phyloP scores from a whole-genome alignment of 2,888 invertebrate genomes.

The Chrysina gloriosa region DNA sequence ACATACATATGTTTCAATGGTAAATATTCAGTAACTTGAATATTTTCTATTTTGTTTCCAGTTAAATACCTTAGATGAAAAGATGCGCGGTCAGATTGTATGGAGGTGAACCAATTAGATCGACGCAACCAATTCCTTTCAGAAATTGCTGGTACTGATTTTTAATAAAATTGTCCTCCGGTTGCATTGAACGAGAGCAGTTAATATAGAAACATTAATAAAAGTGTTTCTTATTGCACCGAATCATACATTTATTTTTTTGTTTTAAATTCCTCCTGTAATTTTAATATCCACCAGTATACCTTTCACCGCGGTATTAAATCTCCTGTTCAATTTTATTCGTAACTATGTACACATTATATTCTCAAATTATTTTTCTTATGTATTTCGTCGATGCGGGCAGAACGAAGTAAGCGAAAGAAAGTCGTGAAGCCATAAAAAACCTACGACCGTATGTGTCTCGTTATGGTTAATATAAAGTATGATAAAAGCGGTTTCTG shows the following conservation, averaged over 20 bases:
- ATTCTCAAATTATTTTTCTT: no score
- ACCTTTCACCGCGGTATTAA: no score
- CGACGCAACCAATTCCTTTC: no score
- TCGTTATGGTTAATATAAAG: constrained; percentile 55
- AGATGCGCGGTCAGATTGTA: background rate
- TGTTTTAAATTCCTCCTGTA: no score
- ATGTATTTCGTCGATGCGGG: background rate
- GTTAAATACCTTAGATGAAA: background rate
- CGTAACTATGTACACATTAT: background rate
- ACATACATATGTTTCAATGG: background rate
- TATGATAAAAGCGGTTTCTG: constrained; percentile 55
- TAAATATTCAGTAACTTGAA: constrained; percentile 11
- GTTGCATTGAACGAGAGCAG: no score
- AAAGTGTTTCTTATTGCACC: no score
- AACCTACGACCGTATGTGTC: constrained; percentile 39
- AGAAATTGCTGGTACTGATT: no score
- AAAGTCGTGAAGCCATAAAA: constrained; percentile 42
- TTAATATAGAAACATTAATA: no score
- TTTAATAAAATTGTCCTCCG: no score
- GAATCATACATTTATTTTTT: no score
- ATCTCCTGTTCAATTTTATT: background rate
- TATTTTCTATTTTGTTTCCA: background rate
- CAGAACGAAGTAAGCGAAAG: constrained; percentile 35
- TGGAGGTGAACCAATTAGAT: background rate
- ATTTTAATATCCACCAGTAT: no score